A percentile compares a stretch with the other conserved stretches of the same genome.
phyloP scores from a whole-genome alignment of 2,797 vertebrate genomes.

The Triplophysa yarkandensis region DNA sequence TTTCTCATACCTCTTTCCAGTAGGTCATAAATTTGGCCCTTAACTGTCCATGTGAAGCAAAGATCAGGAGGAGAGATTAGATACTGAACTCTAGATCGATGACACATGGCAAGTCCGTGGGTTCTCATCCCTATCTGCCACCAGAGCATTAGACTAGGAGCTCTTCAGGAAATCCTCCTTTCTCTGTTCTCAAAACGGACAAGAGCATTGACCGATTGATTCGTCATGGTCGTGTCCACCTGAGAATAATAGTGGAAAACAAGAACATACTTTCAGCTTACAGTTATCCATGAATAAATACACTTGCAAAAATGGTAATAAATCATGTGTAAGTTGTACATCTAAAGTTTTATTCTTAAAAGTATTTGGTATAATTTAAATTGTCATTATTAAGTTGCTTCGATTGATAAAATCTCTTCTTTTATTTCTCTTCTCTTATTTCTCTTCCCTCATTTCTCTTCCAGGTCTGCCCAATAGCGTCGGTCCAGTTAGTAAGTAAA shows the following conservation, averaged over 20 bases:
- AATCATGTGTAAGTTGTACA: too few species aligned
- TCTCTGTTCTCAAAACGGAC: neutral
- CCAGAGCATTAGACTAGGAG: neutral
- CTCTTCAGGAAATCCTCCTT: neutral
- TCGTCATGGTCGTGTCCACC: neutral
- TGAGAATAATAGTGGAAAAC: neutral
- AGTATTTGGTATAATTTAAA: neutral
- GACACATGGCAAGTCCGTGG: conserved; percentile 43
- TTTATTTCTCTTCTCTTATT: neutral
- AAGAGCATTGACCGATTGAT: neutral
- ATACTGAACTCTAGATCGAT: conserved; percentile 66
- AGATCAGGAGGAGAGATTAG: conserved; percentile 67
- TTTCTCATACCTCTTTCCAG: conserved; percentile 48
- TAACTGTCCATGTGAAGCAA: conserved; percentile 62
- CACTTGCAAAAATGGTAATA: too few species aligned
- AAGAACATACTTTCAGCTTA: neutral
- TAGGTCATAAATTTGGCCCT: conserved; percentile 65
- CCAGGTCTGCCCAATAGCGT: conserved; percentile 89
- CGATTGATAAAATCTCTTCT: neutral
- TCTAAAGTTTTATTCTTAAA: neutral
- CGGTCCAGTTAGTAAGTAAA: conserved; percentile 98
- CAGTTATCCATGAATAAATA: too few species aligned
- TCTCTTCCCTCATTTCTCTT: conserved; percentile 1
- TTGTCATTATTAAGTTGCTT: neutral
- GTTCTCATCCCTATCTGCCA: conserved; percentile 12